Evolutionary conservation across 2,113 vertebrate genomes (phyloP).

Genomic region (Entomyzon cyanotis): DNA sequence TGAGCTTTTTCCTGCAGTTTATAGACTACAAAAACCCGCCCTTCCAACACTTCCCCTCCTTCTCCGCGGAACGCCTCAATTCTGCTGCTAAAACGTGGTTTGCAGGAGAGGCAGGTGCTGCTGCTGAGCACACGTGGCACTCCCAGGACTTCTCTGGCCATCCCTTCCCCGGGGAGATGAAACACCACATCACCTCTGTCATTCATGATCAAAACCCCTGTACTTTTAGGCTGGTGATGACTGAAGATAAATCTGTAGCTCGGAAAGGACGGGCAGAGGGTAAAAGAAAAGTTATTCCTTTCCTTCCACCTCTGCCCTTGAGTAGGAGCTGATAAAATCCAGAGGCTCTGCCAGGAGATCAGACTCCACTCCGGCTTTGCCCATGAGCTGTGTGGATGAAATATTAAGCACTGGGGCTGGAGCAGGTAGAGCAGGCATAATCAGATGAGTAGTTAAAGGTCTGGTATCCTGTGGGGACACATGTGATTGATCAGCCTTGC

Average conservation of each 20-base stretch:
- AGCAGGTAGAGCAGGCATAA: slow-evolving; percentile 39
- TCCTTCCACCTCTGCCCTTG: slow-evolving; percentile 15
- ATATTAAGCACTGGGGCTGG: slow-evolving; percentile 49
- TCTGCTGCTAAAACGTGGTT: neutral
- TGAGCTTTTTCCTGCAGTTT: neutral
- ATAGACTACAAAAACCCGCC: neutral
- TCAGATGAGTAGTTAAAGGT: slow-evolving; percentile 73
- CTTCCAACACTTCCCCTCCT: neutral
- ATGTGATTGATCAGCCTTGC: slow-evolving; percentile 71
- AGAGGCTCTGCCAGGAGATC: slow-evolving; percentile 1
- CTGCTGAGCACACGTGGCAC: neutral
- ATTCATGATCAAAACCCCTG: neutral
- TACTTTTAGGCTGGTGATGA: neutral
- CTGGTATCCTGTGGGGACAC: slow-evolving; percentile 70
- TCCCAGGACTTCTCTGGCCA: neutral
- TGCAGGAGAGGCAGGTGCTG: neutral
- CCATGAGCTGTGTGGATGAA: slow-evolving; percentile 32
- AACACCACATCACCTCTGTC: neutral
- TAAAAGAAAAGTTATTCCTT: slow-evolving; percentile 24
- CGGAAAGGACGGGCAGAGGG: slow-evolving; percentile 29
- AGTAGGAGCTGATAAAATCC: slow-evolving; percentile 1
- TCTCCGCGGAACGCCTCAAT: accelerated
- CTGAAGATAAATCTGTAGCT: slow-evolving; percentile 23
- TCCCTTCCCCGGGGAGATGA: neutral
- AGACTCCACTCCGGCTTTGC: slow-evolving; percentile 3